These are phyloP conservation scores for Cryptoblepharus egeriae DNA, from an alignment of 2,797 vertebrate genomes.

Conservation along the genomic window DNA sequence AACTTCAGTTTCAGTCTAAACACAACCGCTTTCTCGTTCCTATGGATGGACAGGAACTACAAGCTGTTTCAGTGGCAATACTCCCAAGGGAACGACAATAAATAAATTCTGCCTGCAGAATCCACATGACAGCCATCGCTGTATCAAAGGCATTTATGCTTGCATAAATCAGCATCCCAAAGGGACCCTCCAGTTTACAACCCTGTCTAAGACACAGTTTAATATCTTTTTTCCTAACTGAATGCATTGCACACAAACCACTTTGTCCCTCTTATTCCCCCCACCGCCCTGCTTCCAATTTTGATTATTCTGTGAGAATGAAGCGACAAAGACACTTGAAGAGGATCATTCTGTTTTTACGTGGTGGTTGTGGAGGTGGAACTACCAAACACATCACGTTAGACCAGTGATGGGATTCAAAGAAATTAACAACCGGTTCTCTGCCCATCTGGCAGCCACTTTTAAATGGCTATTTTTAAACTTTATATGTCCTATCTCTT, in stretches of 20 bases:
- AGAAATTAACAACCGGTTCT: too few relatives aligned
- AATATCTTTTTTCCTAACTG: neutral
- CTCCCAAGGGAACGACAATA: neutral
- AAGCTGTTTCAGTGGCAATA: neutral
- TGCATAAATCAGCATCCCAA: slow-evolving; percentile 16
- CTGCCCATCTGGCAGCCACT: too few relatives aligned
- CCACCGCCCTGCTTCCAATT: neutral
- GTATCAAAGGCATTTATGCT: slow-evolving; percentile 4
- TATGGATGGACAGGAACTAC: neutral
- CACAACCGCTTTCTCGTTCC: neutral
- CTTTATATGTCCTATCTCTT: too few relatives aligned
- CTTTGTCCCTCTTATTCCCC: neutral
- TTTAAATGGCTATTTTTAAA: too few relatives aligned
- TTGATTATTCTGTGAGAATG: neutral
- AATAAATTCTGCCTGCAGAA: neutral
- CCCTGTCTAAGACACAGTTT: neutral
- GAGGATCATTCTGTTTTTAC: neutral
- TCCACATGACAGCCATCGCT: neutral
- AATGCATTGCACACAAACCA: neutral
- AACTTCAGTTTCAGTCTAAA: neutral
- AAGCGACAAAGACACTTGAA: neutral
- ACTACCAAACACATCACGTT: too few relatives aligned
- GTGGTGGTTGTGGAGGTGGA: too few relatives aligned
- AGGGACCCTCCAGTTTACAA: slow-evolving; percentile 8
- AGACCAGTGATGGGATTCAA: too few relatives aligned